Percentiles rank a stretch among this genome's conserved stretches.
Conservation (phyloP, 2,113 vertebrate genomes). For the Telmatochromis sp. region DNA sequence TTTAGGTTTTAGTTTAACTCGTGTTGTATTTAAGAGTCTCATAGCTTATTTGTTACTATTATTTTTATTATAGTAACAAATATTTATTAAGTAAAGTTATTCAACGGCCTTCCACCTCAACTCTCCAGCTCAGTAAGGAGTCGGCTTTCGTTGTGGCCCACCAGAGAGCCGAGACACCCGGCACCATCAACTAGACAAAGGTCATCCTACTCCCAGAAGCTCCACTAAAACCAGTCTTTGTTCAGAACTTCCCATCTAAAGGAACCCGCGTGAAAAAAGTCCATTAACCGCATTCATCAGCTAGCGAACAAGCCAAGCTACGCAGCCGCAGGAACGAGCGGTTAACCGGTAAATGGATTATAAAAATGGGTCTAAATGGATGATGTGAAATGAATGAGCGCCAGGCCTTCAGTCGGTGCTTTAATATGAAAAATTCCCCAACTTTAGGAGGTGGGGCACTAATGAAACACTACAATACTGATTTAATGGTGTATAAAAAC, state of each 20-base stretch:
- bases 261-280: not conserved
- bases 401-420: not conserved
- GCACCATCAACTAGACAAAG: too few relatives aligned
- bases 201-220: not conserved
- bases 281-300: fast-evolving
- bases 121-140: not conserved
- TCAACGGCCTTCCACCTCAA: fast-evolving
- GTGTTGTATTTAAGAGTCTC: not conserved
- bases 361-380: not conserved
- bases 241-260: not conserved
- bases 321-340: fast-evolving
- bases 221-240: not conserved
- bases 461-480: not conserved
- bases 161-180: fast-evolving
- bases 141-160: not conserved
- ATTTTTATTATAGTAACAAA: too few relatives aligned
- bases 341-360: not conserved
- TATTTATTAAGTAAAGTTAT: not conserved
- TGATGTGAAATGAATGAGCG: not conserved
- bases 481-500: not conserved
- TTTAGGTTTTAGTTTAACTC: not conserved
- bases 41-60: not conserved
- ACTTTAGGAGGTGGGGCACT: not conserved
- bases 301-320: not conserved
- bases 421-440: not conserved